Percentiles rank a stretch among this genome's conserved stretches.
These are phyloP conservation scores for Cotesia vestalis DNA, from an alignment of 1,140 invertebrate genomes.

Conservation along the genomic window DNA sequence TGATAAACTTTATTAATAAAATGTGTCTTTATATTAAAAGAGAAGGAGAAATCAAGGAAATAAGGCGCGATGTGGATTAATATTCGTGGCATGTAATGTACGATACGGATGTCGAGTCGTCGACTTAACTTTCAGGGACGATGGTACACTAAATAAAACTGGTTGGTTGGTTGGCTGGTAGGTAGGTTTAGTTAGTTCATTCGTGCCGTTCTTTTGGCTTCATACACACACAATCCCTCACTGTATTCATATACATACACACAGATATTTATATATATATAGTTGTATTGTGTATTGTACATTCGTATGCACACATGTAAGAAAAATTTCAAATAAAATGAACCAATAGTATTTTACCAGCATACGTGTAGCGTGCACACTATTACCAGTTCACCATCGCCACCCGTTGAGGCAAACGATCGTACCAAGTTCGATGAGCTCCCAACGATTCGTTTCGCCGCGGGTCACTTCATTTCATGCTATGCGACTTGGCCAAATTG, in stretches of 20 bases:
- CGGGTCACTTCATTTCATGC: slow-evolving; percentile 26
- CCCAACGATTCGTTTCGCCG: slow-evolving; percentile 31
- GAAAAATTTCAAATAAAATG: neutral
- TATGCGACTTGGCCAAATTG: slow-evolving; percentile 30
- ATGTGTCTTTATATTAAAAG: neutral
- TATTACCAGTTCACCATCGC: slow-evolving; percentile 3
- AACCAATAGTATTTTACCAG: neutral
- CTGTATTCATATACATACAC: slow-evolving; percentile 1
- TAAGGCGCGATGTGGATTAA: slow-evolving; percentile 33
- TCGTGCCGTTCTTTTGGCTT: slow-evolving; percentile 15
- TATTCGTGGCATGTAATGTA: slow-evolving; percentile 39
- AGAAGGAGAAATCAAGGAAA: slow-evolving; percentile 24
- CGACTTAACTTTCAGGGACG: slow-evolving; percentile 36
- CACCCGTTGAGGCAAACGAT: slow-evolving; percentile 30
- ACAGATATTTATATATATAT: neutral
- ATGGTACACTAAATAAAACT: slow-evolving; percentile 26
- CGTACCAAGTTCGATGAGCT: slow-evolving; percentile 34
- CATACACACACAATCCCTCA: slow-evolving; percentile 2
- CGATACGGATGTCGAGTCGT: slow-evolving; percentile 35
- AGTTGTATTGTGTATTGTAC: neutral
- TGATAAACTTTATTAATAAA: neutral
- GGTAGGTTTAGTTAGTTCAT: slow-evolving; percentile 6
- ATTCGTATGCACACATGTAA: neutral
- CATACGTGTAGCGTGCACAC: too few relatives aligned
- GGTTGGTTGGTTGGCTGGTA: slow-evolving; percentile 28